Evolutionary conservation across 2,888 invertebrate genomes (phyloP).

Genomic region (Pachycephus smyrnensis): DNA sequence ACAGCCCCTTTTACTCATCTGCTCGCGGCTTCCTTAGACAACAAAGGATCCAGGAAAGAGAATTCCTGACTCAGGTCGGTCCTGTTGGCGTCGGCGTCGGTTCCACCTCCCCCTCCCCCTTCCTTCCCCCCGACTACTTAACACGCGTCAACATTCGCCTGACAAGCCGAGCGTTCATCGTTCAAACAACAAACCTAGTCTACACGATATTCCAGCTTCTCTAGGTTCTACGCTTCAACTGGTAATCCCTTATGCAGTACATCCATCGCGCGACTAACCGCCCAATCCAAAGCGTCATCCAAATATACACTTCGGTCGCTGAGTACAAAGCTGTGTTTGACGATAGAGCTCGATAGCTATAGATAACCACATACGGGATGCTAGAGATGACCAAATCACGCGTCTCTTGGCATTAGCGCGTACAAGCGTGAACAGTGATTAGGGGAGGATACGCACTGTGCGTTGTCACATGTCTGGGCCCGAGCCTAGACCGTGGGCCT

Average conservation of each 20-base stretch:
- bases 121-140: neutral
- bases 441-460: constrained; percentile 16
- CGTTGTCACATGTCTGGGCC: constrained; percentile 15
- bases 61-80: neutral
- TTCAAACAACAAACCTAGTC: neutral
- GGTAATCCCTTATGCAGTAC: neutral
- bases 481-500: neutral
- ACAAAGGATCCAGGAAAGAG: constrained; percentile 17
- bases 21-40: constrained; percentile 7
- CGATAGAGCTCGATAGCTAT: constrained; percentile 29
- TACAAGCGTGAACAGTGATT: constrained; percentile 42
- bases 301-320: neutral
- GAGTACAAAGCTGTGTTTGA: constrained; percentile 33
- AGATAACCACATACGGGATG: constrained; percentile 25
- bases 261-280: neutral
- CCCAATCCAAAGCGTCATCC: neutral
- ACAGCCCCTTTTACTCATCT: constrained; percentile 14
- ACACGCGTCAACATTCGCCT: neutral
- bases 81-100: neutral
- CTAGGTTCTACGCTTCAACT: neutral
- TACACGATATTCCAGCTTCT: neutral
- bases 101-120: too few relatives aligned
- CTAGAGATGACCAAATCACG: constrained; percentile 26
- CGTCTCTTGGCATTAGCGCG: constrained; percentile 40
- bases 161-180: neutral